A percentile compares a stretch with the other conserved stretches of the same genome.
These are phyloP conservation scores for Drosophila dives DNA, from an alignment of 2,888 invertebrate species.

Conservation along the genomic window DNA sequence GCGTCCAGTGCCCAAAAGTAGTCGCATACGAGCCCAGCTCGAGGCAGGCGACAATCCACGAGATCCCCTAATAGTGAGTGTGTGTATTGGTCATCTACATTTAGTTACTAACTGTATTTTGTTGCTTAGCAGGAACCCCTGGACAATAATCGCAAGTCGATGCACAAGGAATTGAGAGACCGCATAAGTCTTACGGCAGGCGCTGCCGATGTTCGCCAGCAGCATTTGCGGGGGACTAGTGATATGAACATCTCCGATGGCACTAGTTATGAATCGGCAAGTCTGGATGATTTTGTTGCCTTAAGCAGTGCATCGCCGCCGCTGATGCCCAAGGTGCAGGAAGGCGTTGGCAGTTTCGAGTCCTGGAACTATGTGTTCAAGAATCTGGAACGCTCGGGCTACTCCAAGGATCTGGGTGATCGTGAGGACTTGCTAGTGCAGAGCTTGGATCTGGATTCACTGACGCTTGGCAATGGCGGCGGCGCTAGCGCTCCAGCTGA, in stretches of 20 bases:
- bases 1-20: slow-evolving; percentile 71
- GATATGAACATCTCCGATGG: slow-evolving; percentile 70
- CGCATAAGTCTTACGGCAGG: slow-evolving; percentile 55
- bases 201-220: slow-evolving; percentile 38
- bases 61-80: slow-evolving; percentile 69
- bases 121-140: slow-evolving; percentile 49
- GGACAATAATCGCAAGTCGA: slow-evolving; percentile 77
- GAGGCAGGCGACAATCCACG: slow-evolving; percentile 40
- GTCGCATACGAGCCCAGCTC: slow-evolving; percentile 44
- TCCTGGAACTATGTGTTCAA: slow-evolving; percentile 93
- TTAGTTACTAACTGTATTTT: not conserved
- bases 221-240: slow-evolving; percentile 50
- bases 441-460: slow-evolving; percentile 82
- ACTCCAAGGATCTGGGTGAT: slow-evolving; percentile 88
- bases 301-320: slow-evolving; percentile 70
- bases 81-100: not conserved
- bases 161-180: slow-evolving; percentile 79
- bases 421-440: slow-evolving; percentile 87
- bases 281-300: slow-evolving; percentile 72
- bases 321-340: slow-evolving; percentile 86
- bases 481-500: slow-evolving; percentile 37
- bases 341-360: slow-evolving; percentile 89
- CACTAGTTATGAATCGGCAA: slow-evolving; percentile 74
- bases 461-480: slow-evolving; percentile 75
- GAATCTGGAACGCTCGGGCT: slow-evolving; percentile 90